These are phyloP conservation scores for Melanostigma gelatinosum DNA, from an alignment of 2,113 vertebrate genomes.

Conservation along the genomic window DNA sequence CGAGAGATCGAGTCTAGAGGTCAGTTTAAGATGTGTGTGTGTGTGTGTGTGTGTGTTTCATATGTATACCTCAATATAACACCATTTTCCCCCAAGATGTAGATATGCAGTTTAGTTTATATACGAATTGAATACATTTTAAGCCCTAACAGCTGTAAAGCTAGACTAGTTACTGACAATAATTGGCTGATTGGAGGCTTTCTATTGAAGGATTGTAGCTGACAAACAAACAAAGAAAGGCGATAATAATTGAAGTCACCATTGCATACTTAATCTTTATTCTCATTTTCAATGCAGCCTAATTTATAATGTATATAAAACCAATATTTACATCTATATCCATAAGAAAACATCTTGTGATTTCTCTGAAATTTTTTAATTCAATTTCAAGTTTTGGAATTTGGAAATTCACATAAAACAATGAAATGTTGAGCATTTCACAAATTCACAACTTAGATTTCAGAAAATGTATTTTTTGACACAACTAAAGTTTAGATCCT, in stretches of 20 bases:
- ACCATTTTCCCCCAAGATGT: neutral
- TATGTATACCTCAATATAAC: neutral
- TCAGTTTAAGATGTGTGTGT: conserved; percentile 42
- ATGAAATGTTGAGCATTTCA: neutral
- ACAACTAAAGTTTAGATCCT: neutral
- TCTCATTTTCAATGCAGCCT: neutral
- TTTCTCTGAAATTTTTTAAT: neutral
- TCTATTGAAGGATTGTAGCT: neutral
- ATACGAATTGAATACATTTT: neutral
- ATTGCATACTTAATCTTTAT: neutral
- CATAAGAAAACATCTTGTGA: neutral
- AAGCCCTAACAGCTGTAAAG: neutral
- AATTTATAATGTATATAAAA: neutral
- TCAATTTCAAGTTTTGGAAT: neutral
- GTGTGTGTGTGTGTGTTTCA: neutral
- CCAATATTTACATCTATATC: neutral
- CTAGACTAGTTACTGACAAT: neutral
- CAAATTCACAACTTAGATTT: neutral
- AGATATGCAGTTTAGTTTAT: conserved; percentile 7
- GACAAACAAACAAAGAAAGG: neutral
- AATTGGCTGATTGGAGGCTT: neutral
- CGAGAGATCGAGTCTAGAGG: conserved; percentile 81
- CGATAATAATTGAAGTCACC: neutral
- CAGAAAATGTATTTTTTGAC: no score
- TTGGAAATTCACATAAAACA: neutral